Percentiles rank a stretch among this genome's conserved stretches.
These are phyloP conservation scores for Diprion similis DNA, from an alignment of 1,140 invertebrate genomes.

Conservation along the genomic window DNA sequence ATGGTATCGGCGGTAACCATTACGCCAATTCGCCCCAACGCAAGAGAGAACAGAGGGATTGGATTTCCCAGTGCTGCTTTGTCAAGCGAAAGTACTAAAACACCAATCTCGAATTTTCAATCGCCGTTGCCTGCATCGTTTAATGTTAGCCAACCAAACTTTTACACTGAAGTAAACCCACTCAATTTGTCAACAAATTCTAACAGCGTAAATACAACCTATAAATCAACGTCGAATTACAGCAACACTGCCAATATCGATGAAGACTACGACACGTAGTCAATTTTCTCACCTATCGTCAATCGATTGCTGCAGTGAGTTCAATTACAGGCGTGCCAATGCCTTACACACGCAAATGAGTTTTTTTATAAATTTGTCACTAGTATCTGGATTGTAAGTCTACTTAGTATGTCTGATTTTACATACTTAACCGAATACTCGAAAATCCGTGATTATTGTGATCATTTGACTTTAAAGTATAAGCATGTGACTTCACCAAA, in stretches of 20 bases:
- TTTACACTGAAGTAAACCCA: conserved; percentile 59
- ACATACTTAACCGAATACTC: too few relatives aligned
- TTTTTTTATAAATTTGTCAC: too few relatives aligned
- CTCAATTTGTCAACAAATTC: conserved; percentile 41
- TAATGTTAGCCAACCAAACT: conserved; percentile 55
- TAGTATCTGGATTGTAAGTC: too few relatives aligned
- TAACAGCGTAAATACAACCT: conserved; percentile 30
- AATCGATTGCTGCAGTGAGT: too few relatives aligned
- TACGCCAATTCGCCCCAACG: background rate
- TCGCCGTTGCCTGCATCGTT: conserved; percentile 52
- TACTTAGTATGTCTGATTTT: too few relatives aligned
- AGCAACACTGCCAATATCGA: conserved; percentile 53
- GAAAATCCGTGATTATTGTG: too few relatives aligned
- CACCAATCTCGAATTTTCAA: conserved; percentile 49
- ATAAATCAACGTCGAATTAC: conserved; percentile 49
- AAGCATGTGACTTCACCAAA: too few relatives aligned
- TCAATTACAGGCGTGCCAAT: too few relatives aligned
- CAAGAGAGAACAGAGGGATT: background rate
- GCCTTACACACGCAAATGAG: too few relatives aligned
- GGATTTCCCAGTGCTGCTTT: background rate
- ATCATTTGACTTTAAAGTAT: too few relatives aligned
- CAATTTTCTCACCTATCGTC: background rate
- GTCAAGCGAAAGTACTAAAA: background rate
- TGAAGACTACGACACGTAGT: conserved; percentile 61
- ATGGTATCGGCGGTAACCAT: background rate